Evolutionary conservation across 2,888 invertebrate species (phyloP).

Genomic region (Meteorus colon): DNA sequence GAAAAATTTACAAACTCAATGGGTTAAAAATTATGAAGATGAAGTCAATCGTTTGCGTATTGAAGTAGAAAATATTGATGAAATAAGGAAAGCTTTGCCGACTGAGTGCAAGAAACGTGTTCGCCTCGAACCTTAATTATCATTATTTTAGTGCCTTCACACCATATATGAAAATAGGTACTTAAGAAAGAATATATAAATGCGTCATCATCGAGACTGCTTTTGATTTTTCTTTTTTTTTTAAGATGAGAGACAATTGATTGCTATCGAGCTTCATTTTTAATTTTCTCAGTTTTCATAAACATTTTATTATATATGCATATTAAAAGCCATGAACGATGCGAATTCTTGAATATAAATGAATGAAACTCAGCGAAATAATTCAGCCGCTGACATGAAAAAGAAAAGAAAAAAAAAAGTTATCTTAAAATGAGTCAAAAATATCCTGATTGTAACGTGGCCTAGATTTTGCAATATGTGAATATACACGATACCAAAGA

Average conservation of each 20-base stretch:
- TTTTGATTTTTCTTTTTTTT: conserved; percentile 38
- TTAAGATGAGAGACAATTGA: conserved; percentile 5
- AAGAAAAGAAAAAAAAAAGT: conserved; percentile 2
- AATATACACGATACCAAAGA: conserved; percentile 69
- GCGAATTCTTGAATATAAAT: not conserved
- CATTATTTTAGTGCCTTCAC: conserved; percentile 47
- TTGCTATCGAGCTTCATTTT: conserved; percentile 22
- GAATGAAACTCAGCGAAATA: conserved; percentile 5
- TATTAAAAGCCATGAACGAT: not conserved
- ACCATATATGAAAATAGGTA: not conserved
- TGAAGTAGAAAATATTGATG: conserved; percentile 89
- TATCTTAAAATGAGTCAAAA: conserved; percentile 1
- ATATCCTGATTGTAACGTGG: conserved; percentile 13
- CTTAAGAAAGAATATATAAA: conserved; percentile 5
- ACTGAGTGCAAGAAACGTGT: conserved; percentile 85
- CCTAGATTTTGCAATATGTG: conserved; percentile 62
- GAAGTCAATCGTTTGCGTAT: conserved; percentile 81
- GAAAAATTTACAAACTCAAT: conserved; percentile 75
- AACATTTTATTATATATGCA: not conserved
- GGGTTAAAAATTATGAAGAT: conserved; percentile 86
- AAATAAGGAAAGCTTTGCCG: conserved; percentile 87
- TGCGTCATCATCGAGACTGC: not conserved
- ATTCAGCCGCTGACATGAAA: conserved; percentile 1
- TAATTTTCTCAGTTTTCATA: conserved; percentile 36
- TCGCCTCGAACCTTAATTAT: conserved; percentile 80